These are phyloP conservation scores for Notolepis coatsorum DNA, from an alignment of 2,797 vertebrate genomes.

Conservation along the genomic window DNA sequence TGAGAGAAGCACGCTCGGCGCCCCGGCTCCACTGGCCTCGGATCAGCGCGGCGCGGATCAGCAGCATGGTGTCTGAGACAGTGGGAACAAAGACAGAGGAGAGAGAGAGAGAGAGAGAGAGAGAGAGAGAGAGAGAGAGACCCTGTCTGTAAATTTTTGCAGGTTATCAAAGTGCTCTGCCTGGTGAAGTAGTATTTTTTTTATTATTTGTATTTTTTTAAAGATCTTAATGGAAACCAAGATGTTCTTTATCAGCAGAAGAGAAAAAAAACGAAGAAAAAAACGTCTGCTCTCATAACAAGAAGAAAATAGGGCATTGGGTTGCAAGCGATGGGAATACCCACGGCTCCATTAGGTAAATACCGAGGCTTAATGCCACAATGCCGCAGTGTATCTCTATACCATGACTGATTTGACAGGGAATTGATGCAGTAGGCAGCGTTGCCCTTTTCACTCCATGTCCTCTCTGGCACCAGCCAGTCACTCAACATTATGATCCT, in stretches of 20 bases:
- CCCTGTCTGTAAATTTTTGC: conserved; percentile 42
- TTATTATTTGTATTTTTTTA: conserved; percentile 4
- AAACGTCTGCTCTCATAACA: conserved; percentile 7
- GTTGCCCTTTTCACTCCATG: conserved; percentile 69
- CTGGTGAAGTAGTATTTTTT: conserved; percentile 1
- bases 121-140: too few species aligned
- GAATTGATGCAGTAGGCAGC: conserved; percentile 69
- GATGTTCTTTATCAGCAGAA: conserved; percentile 15
- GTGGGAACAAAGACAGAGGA: conserved; percentile 72
- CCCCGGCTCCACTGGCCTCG: conserved; percentile 73
- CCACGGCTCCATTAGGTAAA: conserved; percentile 16
- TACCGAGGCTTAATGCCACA: conserved; percentile 28
- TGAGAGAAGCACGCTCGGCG: conserved; percentile 64
- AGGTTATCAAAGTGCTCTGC: conserved; percentile 46
- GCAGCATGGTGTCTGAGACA: conserved; percentile 72
- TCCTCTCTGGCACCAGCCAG: conserved; percentile 66
- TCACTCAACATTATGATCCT: conserved; percentile 73
- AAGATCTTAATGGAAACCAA: neutral
- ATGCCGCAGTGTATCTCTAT: conserved; percentile 46
- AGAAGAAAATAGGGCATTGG: neutral
- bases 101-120: too few species aligned
- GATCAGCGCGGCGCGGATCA: conserved; percentile 75
- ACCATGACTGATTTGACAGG: conserved; percentile 63
- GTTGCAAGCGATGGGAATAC: conserved; percentile 1
- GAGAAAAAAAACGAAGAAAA: too few species aligned